Evolutionary conservation across 2,797 vertebrate genomes (phyloP), one percentile per base, ranked within the genome.

Genomic region (Pipistrellus nathusii): DNA sequence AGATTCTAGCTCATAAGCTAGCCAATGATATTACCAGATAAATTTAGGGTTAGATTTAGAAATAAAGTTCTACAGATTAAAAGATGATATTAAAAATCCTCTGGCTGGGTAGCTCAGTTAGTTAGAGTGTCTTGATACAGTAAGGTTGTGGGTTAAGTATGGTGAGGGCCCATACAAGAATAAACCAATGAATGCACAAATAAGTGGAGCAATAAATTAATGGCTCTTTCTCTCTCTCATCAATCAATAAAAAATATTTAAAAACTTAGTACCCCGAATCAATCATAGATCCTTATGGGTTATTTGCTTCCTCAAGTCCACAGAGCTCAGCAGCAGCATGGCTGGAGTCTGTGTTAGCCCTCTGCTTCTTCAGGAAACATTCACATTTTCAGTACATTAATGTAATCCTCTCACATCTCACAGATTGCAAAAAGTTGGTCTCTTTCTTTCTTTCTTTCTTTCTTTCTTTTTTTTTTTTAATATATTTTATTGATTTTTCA

Each of bases 11-110:
- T 76, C 48, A 35, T 75, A 68, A 88, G 20, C 35, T 25, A 30
- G n/a, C 32, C 51, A 81, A 25, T 69, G 44, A 64, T 25, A 91
- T 35, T 62, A 55, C 4, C 9, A 88, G 83, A 78, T 32, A 88
- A 30, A 88, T 76, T 32, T 64, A 64, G 12, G 51, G 57, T 81
- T 81, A 85, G 32, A 62, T 80, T 94, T 75, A 84, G 68, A 64
- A 80, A 73, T n/a, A 57, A 25, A 76, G 73, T 46, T 62, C 71
- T 93, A 71, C 2, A 88, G 81, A 81, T 51, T 59, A 46, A 87
- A 6, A 68, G 48, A 72, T 48, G 30, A 75, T n/a, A 27, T 84
- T 44, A 80, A 35, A 81, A n/a, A 69, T 30, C 25, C 62, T 7
- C 14, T 64, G 59, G 62, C 30, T n/a, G 30, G 59, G 59, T 64